Conservation (phyloP, 1,140 invertebrate species). For the Steinernema feltiae region DNA sequence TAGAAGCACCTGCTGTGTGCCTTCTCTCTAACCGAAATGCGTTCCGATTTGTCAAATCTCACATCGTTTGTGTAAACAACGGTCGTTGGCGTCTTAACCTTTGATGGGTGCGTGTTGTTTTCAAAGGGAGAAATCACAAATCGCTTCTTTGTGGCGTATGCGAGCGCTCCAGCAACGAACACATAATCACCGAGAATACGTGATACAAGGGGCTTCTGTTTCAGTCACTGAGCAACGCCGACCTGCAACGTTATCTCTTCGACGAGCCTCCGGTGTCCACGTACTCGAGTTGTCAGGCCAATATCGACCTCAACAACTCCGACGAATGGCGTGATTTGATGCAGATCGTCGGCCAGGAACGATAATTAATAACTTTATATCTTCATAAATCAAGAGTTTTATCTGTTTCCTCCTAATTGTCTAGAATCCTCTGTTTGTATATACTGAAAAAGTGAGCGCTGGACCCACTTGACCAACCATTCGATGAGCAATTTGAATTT, state of each 20-base stretch:
- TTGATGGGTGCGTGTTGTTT: too few species aligned
- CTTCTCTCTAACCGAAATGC: too few species aligned
- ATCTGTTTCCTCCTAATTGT: neutral
- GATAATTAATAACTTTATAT: neutral
- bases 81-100: too few species aligned
- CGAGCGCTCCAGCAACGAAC: too few species aligned
- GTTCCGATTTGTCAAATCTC: too few species aligned
- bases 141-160: too few species aligned
- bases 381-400: neutral
- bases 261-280: neutral
- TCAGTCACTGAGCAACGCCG: neutral
- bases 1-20: too few species aligned
- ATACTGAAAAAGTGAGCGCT: constrained; percentile 5
- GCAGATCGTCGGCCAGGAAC: neutral
- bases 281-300: neutral
- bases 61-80: too few species aligned
- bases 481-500: too few species aligned
- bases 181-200: too few species aligned
- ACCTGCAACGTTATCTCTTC: neutral
- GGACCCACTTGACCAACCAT: constrained; percentile 11
- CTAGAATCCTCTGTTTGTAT: neutral
- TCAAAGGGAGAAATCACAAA: too few species aligned
- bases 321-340: neutral
- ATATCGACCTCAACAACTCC: neutral
- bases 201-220: too few species aligned